Conservation (phyloP, 37 sponge, comb jelly and placozoan genomes). For the Beroe ovata region DNA sequence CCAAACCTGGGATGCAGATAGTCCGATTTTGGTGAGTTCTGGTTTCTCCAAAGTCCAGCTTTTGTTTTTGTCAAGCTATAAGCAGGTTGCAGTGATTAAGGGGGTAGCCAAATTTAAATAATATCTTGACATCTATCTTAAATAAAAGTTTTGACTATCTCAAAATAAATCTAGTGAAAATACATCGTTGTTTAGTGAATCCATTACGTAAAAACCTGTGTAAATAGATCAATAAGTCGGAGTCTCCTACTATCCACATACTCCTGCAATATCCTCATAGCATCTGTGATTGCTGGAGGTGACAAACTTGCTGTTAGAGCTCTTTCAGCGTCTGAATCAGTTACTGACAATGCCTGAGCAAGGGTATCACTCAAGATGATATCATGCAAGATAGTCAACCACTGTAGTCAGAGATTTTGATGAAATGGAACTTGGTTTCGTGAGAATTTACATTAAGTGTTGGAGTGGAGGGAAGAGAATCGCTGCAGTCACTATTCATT, state of each 20-base stretch:
- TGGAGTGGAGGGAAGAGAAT: slow-evolving; percentile 25
- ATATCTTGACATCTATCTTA: no score
- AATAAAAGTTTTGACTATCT: background rate
- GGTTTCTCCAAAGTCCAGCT: slow-evolving; percentile 18
- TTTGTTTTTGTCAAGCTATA: slow-evolving; percentile 44
- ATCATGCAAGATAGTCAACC: no score
- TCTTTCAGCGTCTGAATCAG: slow-evolving; percentile 6
- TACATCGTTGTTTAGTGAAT: background rate
- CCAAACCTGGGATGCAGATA: background rate
- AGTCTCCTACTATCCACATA: slow-evolving; percentile 36
- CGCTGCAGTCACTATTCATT: slow-evolving; percentile 7
- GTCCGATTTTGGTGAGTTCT: slow-evolving; percentile 9
- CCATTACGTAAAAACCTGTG: background rate
- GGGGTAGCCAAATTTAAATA: no score
- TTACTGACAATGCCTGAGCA: background rate
- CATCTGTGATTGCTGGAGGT: slow-evolving; percentile 5
- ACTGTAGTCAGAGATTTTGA: no score
- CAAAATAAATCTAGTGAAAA: background rate
- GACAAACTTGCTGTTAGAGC: background rate
- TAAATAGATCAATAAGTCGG: slow-evolving; percentile 35
- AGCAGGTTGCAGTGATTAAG: no score
- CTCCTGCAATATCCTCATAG: slow-evolving; percentile 40
- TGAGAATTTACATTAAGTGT: background rate
- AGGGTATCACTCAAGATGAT: no score
- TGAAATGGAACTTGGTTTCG: no score